Percentiles rank a stretch among this genome's conserved stretches.
Evolutionary conservation across 2,888 invertebrate genomes (phyloP).

Genomic region (Conus canariensis): DNA sequence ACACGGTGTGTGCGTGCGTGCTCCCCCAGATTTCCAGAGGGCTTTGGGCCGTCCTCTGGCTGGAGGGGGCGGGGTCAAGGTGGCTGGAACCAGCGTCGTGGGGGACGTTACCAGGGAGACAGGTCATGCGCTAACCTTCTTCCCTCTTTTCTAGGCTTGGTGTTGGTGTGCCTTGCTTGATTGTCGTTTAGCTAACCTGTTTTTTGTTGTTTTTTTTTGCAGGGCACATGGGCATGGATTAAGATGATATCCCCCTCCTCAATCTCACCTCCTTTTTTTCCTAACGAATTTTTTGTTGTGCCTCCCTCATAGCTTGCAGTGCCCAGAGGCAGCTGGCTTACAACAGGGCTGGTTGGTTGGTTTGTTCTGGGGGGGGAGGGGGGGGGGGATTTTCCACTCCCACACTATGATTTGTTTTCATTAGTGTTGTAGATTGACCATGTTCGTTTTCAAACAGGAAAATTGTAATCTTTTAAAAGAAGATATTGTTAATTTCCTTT

Average conservation of each 20-base stretch:
- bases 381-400: too few relatives aligned
- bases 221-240: not conserved
- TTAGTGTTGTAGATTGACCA: too few relatives aligned
- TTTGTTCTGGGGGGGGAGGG: too few relatives aligned
- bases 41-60: conserved; percentile 17
- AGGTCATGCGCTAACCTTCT: conserved; percentile 19
- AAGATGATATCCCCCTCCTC: not conserved
- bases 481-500: too few relatives aligned
- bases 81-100: conserved; percentile 39
- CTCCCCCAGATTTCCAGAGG: conserved; percentile 40
- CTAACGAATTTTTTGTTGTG: not conserved
- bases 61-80: conserved; percentile 45
- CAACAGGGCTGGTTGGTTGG: too few relatives aligned
- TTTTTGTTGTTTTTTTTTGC: not conserved
- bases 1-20: not conserved
- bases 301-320: not conserved
- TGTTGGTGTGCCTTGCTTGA: conserved; percentile 23
- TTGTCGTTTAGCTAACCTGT: not conserved
- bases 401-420: too few relatives aligned
- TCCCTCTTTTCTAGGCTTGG: conserved; percentile 5
- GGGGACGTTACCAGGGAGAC: conserved; percentile 41
- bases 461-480: too few relatives aligned
- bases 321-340: too few relatives aligned
- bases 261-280: not conserved
- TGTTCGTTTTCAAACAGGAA: too few relatives aligned